Conservation (phyloP, 2,888 invertebrate genomes). For the Epinotia demarniana region DNA sequence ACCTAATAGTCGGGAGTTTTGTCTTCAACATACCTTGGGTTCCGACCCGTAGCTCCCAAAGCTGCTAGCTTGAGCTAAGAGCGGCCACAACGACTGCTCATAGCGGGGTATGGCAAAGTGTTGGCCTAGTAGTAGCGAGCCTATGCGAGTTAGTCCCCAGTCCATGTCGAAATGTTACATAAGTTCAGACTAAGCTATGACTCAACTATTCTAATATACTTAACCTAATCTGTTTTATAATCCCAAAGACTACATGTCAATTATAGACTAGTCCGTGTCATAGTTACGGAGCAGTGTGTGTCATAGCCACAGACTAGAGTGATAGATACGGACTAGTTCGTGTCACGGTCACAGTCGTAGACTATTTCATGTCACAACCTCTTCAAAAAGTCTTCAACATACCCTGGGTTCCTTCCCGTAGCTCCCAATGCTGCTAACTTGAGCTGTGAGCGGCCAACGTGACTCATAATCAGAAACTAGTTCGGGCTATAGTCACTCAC, state of each 20-base stretch:
- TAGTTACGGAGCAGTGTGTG: too few species aligned
- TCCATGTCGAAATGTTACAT: constrained; percentile 83
- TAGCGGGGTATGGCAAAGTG: constrained; percentile 84
- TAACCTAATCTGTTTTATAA: too few species aligned
- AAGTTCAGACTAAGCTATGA: not conserved
- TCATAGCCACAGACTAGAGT: constrained; percentile 54
- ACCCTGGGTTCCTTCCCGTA: constrained; percentile 78
- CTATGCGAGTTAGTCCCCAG: constrained; percentile 87
- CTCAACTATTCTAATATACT: too few species aligned
- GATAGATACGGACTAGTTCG: constrained; percentile 49
- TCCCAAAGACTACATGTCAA: constrained; percentile 56
- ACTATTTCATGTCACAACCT: too few species aligned
- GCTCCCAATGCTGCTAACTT: too few species aligned
- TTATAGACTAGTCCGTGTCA: too few species aligned
- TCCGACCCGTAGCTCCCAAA: constrained; percentile 93
- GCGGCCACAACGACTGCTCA: constrained; percentile 85
- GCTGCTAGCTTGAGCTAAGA: constrained; percentile 95
- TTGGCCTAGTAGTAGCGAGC: constrained; percentile 86
- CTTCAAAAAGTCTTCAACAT: not conserved
- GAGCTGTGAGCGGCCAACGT: constrained; percentile 86
- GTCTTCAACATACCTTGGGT: constrained; percentile 64
- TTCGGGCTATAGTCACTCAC: too few species aligned
- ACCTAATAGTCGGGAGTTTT: too few species aligned
- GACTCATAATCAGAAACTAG: constrained; percentile 59
- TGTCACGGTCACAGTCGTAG: too few species aligned